Conservation (phyloP, 2,888 invertebrate species). For the Heliothis peltigera region DNA sequence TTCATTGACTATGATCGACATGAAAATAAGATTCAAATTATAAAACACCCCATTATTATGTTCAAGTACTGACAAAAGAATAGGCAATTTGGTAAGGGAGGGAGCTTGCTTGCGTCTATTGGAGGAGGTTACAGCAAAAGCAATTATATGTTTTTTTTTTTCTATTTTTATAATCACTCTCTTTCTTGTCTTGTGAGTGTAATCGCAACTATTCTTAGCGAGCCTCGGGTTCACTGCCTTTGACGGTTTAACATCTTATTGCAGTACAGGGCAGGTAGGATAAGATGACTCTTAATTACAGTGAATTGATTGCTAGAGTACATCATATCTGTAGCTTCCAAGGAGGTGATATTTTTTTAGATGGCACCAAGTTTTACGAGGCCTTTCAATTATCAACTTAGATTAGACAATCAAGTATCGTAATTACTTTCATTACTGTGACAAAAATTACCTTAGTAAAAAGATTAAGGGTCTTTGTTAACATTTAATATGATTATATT, state of each 20-base stretch:
- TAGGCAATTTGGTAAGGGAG: not conserved
- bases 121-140: not conserved
- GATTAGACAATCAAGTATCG: not conserved
- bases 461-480: not conserved
- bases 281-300: no score
- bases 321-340: no score
- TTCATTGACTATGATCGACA: no score
- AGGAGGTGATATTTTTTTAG: not conserved
- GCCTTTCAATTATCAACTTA: not conserved
- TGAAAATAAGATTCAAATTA: not conserved
- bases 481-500: not conserved
- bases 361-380: not conserved
- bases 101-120: not conserved
- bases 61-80: not conserved
- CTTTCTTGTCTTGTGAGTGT: no score
- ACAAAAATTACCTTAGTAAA: not conserved
- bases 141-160: not conserved
- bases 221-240: no score
- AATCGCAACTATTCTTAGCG: no score
- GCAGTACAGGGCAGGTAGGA: no score
- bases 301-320: no score
- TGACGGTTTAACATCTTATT: no score
- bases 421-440: constrained; percentile 1
- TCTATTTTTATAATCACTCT: no score
- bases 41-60: not conserved